phyloP scores from a whole-genome alignment of 2,888 invertebrate species.

The Conchocele bisecta region DNA sequence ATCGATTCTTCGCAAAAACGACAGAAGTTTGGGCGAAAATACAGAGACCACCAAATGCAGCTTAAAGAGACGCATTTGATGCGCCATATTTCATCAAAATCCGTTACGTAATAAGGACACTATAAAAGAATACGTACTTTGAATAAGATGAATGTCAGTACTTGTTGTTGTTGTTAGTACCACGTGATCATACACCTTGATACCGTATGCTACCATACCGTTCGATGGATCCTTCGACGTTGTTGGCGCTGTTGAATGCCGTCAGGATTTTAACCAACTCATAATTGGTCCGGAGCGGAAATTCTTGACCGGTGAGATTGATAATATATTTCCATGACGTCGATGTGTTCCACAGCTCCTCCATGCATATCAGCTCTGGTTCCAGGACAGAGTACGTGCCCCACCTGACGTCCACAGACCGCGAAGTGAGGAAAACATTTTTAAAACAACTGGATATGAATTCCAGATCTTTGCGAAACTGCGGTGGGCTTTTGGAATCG shows the following conservation, averaged over 20 bases:
- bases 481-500: constrained; percentile 55
- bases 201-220: too few species aligned
- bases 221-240: constrained; percentile 65
- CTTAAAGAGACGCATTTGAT: too few species aligned
- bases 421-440: constrained; percentile 66
- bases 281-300: constrained; percentile 77
- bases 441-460: constrained; percentile 61
- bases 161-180: too few species aligned
- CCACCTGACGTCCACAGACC: constrained; percentile 65
- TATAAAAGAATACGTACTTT: too few species aligned
- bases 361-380: constrained; percentile 72
- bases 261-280: constrained; percentile 76
- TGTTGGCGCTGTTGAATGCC: constrained; percentile 74
- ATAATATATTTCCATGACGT: constrained; percentile 78
- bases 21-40: too few species aligned
- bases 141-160: too few species aligned
- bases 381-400: constrained; percentile 71
- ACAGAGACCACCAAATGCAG: too few species aligned
- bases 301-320: constrained; percentile 79
- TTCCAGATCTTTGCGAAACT: constrained; percentile 36
- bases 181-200: too few species aligned
- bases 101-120: too few species aligned
- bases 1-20: too few species aligned
- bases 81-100: too few species aligned
- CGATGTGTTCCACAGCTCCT: constrained; percentile 57